Conservation (phyloP, 2,888 invertebrate species). For the Parthenolecanium corni region DNA sequence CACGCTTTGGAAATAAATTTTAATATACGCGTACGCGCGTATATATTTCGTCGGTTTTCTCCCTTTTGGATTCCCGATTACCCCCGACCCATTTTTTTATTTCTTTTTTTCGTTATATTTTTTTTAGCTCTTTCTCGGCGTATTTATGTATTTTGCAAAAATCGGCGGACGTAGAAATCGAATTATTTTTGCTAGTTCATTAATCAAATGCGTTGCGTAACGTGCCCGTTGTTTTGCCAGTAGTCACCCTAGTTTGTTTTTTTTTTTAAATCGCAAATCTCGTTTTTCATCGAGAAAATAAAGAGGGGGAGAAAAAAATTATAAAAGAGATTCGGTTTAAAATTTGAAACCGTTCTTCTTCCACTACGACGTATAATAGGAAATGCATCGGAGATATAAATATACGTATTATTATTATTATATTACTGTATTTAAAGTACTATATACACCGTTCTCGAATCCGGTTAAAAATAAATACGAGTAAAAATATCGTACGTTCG, state of each 20-base stretch:
- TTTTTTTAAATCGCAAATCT: conserved; percentile 1
- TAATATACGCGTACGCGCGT: background rate
- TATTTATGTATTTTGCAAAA: too few species aligned
- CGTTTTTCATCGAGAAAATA: too few species aligned
- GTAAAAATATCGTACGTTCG: too few species aligned
- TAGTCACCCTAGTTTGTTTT: background rate
- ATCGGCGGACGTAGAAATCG: conserved; percentile 8
- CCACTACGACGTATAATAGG: too few species aligned
- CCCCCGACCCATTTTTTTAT: background rate
- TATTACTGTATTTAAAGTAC: too few species aligned
- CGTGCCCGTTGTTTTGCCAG: conserved; percentile 16
- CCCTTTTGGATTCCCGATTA: background rate
- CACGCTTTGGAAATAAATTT: conserved; percentile 28
- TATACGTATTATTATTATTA: too few species aligned
- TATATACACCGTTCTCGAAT: too few species aligned
- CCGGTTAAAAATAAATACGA: too few species aligned
- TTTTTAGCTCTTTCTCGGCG: background rate
- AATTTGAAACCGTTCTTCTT: too few species aligned
- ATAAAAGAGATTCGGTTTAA: too few species aligned
- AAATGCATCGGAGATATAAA: too few species aligned
- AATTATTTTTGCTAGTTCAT: conserved; percentile 29
- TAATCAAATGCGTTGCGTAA: conserved; percentile 27
- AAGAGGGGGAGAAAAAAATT: too few species aligned
- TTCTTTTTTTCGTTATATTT: background rate
- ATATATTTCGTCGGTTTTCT: background rate